phyloP scores from a whole-genome alignment of 2,888 invertebrate genomes.

The Notodonta ziczac region DNA sequence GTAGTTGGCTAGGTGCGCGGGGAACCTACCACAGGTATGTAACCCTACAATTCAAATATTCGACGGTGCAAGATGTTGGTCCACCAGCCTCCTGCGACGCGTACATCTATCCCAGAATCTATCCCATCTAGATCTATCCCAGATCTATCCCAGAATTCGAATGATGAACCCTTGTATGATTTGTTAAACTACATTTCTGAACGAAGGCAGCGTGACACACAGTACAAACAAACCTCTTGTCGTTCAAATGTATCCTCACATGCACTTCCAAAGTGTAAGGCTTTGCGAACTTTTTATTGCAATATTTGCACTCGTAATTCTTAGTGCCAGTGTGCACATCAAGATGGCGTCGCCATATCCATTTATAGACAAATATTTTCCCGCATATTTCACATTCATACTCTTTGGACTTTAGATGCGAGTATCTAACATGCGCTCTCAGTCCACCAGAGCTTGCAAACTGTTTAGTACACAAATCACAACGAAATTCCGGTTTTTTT shows the following conservation, averaged over 20 bases:
- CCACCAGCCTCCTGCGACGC: too few species aligned
- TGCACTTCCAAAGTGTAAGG: constrained; percentile 47
- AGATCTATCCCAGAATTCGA: constrained; percentile 1
- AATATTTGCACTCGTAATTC: constrained; percentile 65
- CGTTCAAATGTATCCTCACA: constrained; percentile 51
- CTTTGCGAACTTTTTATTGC: constrained; percentile 55
- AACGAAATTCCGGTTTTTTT: constrained; percentile 32
- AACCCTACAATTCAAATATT: too few species aligned
- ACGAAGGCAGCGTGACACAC: constrained; percentile 49
- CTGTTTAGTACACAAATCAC: constrained; percentile 26
- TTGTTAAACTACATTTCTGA: constrained; percentile 54
- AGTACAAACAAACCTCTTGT: constrained; percentile 43
- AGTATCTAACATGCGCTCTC: constrained; percentile 25
- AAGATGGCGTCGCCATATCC: constrained; percentile 32
- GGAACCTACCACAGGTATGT: too few species aligned
- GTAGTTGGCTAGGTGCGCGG: too few species aligned
- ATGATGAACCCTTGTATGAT: constrained; percentile 43
- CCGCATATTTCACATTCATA: constrained; percentile 30
- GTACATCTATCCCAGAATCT: not conserved
- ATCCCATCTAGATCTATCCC: too few species aligned
- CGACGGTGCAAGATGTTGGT: too few species aligned
- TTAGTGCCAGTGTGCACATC: constrained; percentile 47
- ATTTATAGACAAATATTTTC: constrained; percentile 30
- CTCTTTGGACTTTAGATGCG: constrained; percentile 25
- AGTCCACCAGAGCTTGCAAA: constrained; percentile 29